Evolutionary conservation across 2,113 vertebrate species (phyloP), one percentile per base, ranked within the genome.

Genomic region (Tenebrosternarchus preto): DNA sequence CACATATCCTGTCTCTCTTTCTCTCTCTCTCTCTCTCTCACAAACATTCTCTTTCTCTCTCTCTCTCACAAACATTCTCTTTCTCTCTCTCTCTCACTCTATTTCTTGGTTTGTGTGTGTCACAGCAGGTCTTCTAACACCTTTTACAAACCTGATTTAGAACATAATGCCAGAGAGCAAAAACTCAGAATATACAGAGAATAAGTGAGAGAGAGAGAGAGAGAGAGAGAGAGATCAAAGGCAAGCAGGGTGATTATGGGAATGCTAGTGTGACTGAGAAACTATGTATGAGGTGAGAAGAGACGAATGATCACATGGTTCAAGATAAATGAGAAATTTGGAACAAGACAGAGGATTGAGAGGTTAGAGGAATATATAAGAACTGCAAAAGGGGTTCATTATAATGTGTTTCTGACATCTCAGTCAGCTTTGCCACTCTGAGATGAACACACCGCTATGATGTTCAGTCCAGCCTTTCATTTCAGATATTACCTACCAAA

Each of bases 81-180:
- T 2, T 50, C 43, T 15, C 43, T 15, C 17, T 76, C 36, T 72
- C 43, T 63, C 43, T 71, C 64, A 64, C 16, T 61, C 24, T 36
- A 2, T 59, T 7, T 66, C 3, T 29, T 20, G 60, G 15, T 61
- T 20, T 63, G 76, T 82, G 79, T 83, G 78, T 79, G 57, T 60
- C 76, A 81, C 72, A 80, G 72, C 73, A 80, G 82, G 80, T 77
- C 75, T 85, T 55, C 78, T 83, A 81, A 79, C 80, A 81, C 73
- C 64, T 68, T 69, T 85, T 82, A 79, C 82, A 76, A 86, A 83
- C 68, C 72, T 79, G 67, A 86, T 86, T 77, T 86, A 73, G 78
- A 78, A 53, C 36, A 55, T 68, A 80, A 57, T 74, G 61, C 68
- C 31, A 77, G 60, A 70, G 67, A 36, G 75, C 77, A 77, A 73